Base-by-base conservation (phyloP, 2,113 vertebrate species). In the Scomber colias region DNA sequence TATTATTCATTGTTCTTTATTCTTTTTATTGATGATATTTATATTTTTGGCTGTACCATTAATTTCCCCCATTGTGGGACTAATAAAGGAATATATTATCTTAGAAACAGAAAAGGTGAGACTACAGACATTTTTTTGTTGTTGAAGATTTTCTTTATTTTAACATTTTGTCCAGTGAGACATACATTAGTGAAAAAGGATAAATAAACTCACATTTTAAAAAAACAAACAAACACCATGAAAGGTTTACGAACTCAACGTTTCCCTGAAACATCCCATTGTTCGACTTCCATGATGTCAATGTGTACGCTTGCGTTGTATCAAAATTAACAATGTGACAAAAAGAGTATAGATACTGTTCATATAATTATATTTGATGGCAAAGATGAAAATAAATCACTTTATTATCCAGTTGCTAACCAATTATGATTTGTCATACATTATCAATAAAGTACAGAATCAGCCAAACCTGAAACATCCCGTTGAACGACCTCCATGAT, bases 211-310 rank as follows among this genome's bases (percentile, higher is more conserved):
- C 5, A 13, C 1, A 50, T 74, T 27, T 27, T 24, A 24, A 24
- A 27, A 27, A 27, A 27, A 21, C 21, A 16, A 4, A 7, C 68
- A 66, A 64, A 61, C 46, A 56, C 13, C 16, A 51, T 65, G 56
- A 53, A 88, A 92, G 73, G 72, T 62, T 87, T 85, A 88, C 1
- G 15, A 77, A n/a, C 85, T 92, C 85, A 87, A 81, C 48, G 80
- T 88, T 91, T 87, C 60, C n/a, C 17, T 74, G 57, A 87, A 88
- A 90, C 80, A 87, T 84, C 11, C 71, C 90, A 92, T 90, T 57
- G 77, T 50, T 92, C 56, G 6, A 88, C 76, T 85, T 80, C 73
- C 78, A 71, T 11, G 14, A 63, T 13, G 60, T 60, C 12, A 44
- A 15, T 16, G 50, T 13, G 50, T 53, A 11, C 50, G n/a, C 15